phyloP scores from a whole-genome alignment of 1,140 invertebrate genomes.

The Amphibalanus amphitrite region DNA sequence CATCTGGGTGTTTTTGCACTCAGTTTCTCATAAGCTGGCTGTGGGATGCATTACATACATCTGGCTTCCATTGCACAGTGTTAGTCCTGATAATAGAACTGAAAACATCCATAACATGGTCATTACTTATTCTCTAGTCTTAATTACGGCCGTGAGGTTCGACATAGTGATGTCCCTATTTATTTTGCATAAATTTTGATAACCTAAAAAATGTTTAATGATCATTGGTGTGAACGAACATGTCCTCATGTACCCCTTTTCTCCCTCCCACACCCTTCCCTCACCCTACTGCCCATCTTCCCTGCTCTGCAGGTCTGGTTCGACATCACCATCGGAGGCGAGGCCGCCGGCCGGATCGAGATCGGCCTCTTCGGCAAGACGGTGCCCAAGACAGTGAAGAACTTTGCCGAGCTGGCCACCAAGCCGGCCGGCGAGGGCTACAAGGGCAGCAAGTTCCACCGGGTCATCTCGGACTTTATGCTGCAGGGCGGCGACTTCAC shows the following conservation, averaged over 20 bases:
- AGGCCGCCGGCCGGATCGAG: slow-evolving; percentile 59
- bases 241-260: too few species aligned
- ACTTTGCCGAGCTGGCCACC: slow-evolving; percentile 72
- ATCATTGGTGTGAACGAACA: neutral
- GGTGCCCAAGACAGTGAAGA: slow-evolving; percentile 82
- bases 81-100: too few species aligned
- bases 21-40: too few species aligned
- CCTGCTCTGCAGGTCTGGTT: slow-evolving; percentile 51
- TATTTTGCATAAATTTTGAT: neutral
- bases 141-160: neutral
- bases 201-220: neutral
- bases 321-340: slow-evolving; percentile 65
- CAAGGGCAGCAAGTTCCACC: slow-evolving; percentile 54
- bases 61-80: neutral
- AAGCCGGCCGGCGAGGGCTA: slow-evolving; percentile 58
- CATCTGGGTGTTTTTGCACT: too few species aligned
- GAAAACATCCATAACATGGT: too few species aligned
- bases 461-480: slow-evolving; percentile 74
- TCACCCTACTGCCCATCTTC: too few species aligned
- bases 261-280: too few species aligned
- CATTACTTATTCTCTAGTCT: too few species aligned
- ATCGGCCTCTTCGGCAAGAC: slow-evolving; percentile 87
- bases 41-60: neutral
- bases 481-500: slow-evolving; percentile 90
- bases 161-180: neutral